Evolutionary conservation across 1,140 invertebrate species (phyloP).

Genomic region (Aricia agestis): DNA sequence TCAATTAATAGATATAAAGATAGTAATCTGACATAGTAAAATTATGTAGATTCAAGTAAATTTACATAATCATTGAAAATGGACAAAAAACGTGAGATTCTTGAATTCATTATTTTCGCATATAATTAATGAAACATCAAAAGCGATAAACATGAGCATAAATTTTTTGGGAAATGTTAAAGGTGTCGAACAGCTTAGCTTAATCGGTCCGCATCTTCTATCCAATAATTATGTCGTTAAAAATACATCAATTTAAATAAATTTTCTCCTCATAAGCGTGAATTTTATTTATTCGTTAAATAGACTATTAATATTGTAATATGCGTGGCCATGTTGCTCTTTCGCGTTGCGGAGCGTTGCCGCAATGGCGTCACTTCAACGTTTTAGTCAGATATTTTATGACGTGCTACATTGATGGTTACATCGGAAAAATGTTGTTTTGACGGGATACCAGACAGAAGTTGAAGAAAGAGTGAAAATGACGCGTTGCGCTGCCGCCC

Average conservation of each 20-base stretch:
- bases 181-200: not conserved
- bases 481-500: no score
- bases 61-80: not conserved
- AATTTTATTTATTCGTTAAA: not conserved
- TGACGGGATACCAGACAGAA: no score
- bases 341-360: no score
- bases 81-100: not conserved
- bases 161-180: no score
- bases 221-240: conserved; percentile 11
- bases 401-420: no score
- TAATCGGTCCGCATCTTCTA: not conserved
- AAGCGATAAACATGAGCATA: not conserved
- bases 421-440: no score
- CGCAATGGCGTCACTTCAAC: no score
- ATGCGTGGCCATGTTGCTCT: not conserved
- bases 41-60: not conserved
- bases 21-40: not conserved
- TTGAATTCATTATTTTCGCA: not conserved
- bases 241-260: conserved; percentile 14
- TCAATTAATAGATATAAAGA: not conserved
- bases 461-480: no score
- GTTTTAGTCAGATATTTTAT: no score
- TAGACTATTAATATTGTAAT: not conserved
- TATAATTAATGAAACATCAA: not conserved
- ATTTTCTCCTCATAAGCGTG: not conserved